Percentiles rank a stretch among this genome's conserved stretches.
Conservation (phyloP, 1,140 invertebrate genomes). For the Drosophila azteca region DNA sequence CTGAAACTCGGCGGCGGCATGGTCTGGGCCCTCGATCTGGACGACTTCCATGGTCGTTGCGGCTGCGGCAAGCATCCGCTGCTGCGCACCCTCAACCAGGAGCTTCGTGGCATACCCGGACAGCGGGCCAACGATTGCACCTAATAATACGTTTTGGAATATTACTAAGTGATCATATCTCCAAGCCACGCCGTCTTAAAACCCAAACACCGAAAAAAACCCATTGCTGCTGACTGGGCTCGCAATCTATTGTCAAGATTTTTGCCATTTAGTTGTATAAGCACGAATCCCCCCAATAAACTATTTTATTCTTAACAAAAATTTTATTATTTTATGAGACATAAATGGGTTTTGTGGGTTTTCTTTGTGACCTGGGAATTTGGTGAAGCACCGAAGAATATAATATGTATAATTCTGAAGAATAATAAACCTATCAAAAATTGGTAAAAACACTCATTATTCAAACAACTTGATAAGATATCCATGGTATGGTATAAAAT, state of each 20-base stretch:
- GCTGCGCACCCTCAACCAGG: constrained; percentile 86
- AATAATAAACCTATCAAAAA: no score
- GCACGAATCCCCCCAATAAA: constrained; percentile 12
- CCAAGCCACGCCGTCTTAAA: no score
- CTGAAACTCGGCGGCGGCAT: constrained; percentile 89
- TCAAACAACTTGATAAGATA: no score
- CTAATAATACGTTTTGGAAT: constrained; percentile 39
- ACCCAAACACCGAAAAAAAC: neutral
- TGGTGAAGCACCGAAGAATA: no score
- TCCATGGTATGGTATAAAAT: no score
- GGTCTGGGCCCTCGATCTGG: constrained; percentile 91
- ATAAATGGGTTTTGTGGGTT: no score
- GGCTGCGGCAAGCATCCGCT: constrained; percentile 86
- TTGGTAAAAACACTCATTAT: no score
- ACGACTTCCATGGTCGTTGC: constrained; percentile 89
- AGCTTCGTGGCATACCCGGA: constrained; percentile 84
- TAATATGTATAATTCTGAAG: no score
- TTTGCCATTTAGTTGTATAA: constrained; percentile 27
- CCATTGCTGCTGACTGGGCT: constrained; percentile 15
- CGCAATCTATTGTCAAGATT: constrained; percentile 23
- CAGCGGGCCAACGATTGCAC: constrained; percentile 83
- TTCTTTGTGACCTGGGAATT: no score
- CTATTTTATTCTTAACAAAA: no score
- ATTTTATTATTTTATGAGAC: no score
- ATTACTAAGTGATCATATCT: no score